phyloP scores from a whole-genome alignment of 2,888 invertebrate species.

The Diplolepis rosae region DNA sequence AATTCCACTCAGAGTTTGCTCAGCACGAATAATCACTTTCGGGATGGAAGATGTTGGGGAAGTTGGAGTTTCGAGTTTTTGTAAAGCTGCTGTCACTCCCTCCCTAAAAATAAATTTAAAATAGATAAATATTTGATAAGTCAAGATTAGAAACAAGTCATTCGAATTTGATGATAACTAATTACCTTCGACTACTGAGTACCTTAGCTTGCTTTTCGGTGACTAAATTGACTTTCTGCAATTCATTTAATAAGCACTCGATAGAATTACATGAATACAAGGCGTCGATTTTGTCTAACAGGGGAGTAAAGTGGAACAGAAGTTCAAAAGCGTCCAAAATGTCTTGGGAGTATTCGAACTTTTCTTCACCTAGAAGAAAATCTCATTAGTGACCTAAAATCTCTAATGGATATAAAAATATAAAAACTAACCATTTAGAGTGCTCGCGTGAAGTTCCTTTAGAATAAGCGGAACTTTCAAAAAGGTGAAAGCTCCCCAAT shows the following conservation, averaged over 20 bases:
- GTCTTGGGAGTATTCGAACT: slow-evolving; percentile 82
- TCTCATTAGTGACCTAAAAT: too few species aligned
- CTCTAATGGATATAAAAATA: too few species aligned
- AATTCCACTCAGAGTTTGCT: slow-evolving; percentile 91
- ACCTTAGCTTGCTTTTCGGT: slow-evolving; percentile 85
- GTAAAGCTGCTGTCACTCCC: slow-evolving; percentile 78
- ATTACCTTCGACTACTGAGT: slow-evolving; percentile 78
- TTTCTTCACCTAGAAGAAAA: slow-evolving; percentile 72
- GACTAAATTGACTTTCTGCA: slow-evolving; percentile 86
- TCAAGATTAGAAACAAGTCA: background rate
- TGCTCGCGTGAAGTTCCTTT: slow-evolving; percentile 79
- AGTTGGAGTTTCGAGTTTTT: slow-evolving; percentile 80
- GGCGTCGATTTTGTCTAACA: slow-evolving; percentile 91
- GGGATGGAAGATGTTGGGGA: slow-evolving; percentile 83
- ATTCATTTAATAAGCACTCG: slow-evolving; percentile 87
- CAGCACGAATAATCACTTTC: slow-evolving; percentile 88
- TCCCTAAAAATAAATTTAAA: slow-evolving; percentile 75
- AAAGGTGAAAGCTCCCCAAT: slow-evolving; percentile 96
- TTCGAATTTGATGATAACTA: background rate
- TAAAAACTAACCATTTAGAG: slow-evolving; percentile 73
- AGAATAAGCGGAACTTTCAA: slow-evolving; percentile 91
- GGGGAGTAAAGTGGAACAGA: slow-evolving; percentile 87
- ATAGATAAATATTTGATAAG: background rate
- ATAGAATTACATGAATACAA: slow-evolving; percentile 92
- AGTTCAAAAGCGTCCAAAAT: slow-evolving; percentile 89